Conservation (phyloP, 2,797 vertebrate genomes). For the Anisognathus igniventris region DNA sequence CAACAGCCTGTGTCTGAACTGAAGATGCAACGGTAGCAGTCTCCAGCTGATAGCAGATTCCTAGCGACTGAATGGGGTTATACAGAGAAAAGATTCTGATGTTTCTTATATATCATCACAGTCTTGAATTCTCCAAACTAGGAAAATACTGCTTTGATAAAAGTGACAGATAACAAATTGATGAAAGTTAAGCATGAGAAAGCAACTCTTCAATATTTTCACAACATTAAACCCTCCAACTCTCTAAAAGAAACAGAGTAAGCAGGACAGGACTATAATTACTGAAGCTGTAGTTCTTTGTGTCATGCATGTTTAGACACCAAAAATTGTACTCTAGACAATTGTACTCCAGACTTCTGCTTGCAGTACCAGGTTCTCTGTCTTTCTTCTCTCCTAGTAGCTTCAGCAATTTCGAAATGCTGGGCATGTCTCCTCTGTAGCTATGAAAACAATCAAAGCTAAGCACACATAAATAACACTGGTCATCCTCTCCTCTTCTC, state of each 20-base stretch:
- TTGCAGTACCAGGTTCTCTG: background rate
- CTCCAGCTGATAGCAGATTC: slow-evolving; percentile 27
- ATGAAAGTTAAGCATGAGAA: slow-evolving; percentile 17
- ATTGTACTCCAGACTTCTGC: background rate
- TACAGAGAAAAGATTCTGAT: background rate
- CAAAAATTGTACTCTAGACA: background rate
- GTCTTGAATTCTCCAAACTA: background rate
- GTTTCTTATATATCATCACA: background rate
- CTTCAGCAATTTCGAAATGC: slow-evolving; percentile 14
- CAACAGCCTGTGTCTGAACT: slow-evolving; percentile 6
- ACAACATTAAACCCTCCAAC: background rate
- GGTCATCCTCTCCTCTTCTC: background rate
- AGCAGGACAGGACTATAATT: background rate
- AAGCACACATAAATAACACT: background rate
- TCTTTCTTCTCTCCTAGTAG: slow-evolving; percentile 36
- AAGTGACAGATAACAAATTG: slow-evolving; percentile 14
- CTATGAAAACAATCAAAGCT: slow-evolving; percentile 2
- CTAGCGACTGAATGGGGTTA: slow-evolving; percentile 58
- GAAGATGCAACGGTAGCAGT: background rate
- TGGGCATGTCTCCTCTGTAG: background rate
- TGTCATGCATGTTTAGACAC: background rate
- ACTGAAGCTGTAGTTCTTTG: background rate
- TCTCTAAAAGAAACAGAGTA: background rate
- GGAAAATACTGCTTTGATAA: slow-evolving; percentile 35
- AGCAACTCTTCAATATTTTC: background rate